Conservation (phyloP, 2,888 invertebrate species). For the Neuroscelio doddi region DNA sequence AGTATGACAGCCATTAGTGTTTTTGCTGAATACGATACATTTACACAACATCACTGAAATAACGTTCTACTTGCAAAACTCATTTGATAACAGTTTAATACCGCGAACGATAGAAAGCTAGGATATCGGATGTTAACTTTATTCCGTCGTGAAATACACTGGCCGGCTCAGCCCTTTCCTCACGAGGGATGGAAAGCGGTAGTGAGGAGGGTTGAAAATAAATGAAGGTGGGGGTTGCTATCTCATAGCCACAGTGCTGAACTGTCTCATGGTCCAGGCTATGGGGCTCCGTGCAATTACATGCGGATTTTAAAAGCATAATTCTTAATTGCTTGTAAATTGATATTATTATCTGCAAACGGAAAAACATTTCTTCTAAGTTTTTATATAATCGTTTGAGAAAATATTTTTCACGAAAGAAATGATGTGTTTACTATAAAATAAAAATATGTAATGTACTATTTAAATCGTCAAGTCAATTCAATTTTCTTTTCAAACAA, state of each 20-base stretch:
- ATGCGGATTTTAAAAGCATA: conserved; percentile 36
- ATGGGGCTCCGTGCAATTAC: conserved; percentile 45
- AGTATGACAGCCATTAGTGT: not conserved
- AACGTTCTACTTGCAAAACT: conserved; percentile 25
- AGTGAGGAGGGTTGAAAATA: conserved; percentile 37
- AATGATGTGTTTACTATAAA: too few relatives aligned
- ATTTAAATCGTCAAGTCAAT: too few relatives aligned
- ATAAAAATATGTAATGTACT: too few relatives aligned
- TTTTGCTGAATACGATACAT: not conserved
- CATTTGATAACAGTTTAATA: conserved; percentile 15
- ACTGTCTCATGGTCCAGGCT: conserved; percentile 59
- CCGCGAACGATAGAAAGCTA: conserved; percentile 24
- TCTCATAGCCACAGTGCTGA: conserved; percentile 57
- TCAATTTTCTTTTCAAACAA: too few relatives aligned
- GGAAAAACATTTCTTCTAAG: too few relatives aligned
- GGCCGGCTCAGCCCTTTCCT: conserved; percentile 66
- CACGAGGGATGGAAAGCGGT: conserved; percentile 40
- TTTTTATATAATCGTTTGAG: too few relatives aligned
- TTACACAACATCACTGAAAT: conserved; percentile 16
- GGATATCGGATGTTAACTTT: conserved; percentile 51
- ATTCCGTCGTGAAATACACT: conserved; percentile 64
- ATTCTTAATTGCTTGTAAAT: too few relatives aligned
- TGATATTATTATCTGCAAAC: too few relatives aligned
- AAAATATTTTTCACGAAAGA: too few relatives aligned
- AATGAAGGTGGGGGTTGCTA: conserved; percentile 37